phyloP scores from a whole-genome alignment of 2,888 invertebrate genomes.

The Abrostola triplasia region DNA sequence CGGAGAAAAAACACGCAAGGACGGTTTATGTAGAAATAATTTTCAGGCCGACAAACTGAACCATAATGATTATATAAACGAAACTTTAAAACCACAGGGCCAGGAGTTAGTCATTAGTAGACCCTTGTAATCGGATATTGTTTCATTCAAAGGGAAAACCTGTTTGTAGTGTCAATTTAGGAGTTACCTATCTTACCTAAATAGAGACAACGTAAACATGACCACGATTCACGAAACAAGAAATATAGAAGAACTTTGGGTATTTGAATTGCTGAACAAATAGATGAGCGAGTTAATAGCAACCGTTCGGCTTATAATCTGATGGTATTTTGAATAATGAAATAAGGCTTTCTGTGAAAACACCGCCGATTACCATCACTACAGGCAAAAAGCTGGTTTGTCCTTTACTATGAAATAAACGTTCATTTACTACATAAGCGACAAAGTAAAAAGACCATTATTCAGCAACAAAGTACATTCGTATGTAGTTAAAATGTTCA shows the following conservation, averaged over 20 bases:
- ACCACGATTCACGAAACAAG: constrained; percentile 12
- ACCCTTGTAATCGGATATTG: constrained; percentile 31
- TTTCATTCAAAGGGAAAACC: constrained; percentile 18
- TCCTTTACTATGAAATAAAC: too few species aligned
- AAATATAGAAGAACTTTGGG: neutral
- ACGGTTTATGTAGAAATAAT: neutral
- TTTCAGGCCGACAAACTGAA: neutral
- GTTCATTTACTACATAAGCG: too few species aligned
- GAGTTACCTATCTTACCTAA: constrained; percentile 3
- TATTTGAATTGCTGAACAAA: too few species aligned
- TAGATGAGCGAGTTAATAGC: too few species aligned
- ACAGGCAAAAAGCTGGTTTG: too few species aligned
- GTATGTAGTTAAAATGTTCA: constrained; percentile 21
- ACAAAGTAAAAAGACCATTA: constrained; percentile 10
- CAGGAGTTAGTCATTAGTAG: too few species aligned
- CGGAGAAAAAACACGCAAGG: neutral
- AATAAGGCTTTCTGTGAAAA: too few species aligned
- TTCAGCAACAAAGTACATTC: constrained; percentile 15
- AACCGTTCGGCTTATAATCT: too few species aligned
- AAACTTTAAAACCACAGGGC: too few species aligned
- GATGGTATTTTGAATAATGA: too few species aligned
- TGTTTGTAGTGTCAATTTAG: constrained; percentile 33
- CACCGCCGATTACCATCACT: too few species aligned
- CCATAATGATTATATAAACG: neutral
- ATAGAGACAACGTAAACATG: constrained; percentile 20